Base-by-base conservation (phyloP, 2,888 invertebrate species). In the Escarpia spicata region DNA sequence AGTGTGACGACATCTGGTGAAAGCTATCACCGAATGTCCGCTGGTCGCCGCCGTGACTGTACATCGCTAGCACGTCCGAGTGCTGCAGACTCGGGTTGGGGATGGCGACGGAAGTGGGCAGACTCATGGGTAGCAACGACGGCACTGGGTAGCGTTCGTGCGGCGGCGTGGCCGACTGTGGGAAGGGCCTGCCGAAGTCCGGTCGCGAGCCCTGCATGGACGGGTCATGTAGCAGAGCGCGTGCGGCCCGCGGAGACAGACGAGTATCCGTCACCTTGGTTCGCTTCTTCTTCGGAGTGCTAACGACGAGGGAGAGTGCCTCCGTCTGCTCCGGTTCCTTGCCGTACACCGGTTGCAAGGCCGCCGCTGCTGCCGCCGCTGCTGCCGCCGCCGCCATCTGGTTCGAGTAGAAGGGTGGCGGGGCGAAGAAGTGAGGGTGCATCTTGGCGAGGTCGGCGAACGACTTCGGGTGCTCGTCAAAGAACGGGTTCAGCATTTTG, bases 51-150 rank as follows among this genome's bases (percentile, higher is more conserved):
- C 92, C 90, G 90, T 93, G 93, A 98, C 97, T 90, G 93, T 95
- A 95, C 93, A 95, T 95, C 52, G 95, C 95, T 92, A 96, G 93
- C 45, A 96, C 94, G 93, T 96, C 95, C 4, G 96, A 95, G 92
- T 96, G 95, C 92, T 99, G 98, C 95, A 99, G 97, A 96, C 98
- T 98, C 93, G 99, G 99, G 97, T 99, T 99, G 93, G 99, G 98
- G 96, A 99, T 99, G 96, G 99, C 99, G 96, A 99, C 99, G 94
- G 98, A 98, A 93, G 99, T 99, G 10, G 99, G 99, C 96, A 99
- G 97, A 95, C 98, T 98, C 94, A 91, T 91, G 1, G 93, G 93
- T 19, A 94, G 91, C 4, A 94, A 89, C 12, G 94, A 91, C 37
- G 45, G 43, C 97, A 97, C 43, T 93, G 92, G 43, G 92, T 90